phyloP scores from a whole-genome alignment of 2,797 vertebrate species.

The Sylvia borin region DNA sequence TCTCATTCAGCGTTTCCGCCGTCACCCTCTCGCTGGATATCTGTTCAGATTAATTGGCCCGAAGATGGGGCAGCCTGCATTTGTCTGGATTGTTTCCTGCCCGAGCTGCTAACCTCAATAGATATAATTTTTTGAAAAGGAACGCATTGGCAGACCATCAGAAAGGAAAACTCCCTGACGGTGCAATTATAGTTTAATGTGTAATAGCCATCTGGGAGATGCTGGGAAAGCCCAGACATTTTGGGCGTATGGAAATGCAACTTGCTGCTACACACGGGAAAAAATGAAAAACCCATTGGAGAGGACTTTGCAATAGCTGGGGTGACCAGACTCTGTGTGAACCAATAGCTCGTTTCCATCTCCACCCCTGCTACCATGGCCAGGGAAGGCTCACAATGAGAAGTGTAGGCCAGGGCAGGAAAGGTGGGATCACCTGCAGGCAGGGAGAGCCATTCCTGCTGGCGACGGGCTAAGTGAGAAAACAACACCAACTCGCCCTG shows the following conservation, averaged over 20 bases:
- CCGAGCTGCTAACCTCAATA: conserved; percentile 9
- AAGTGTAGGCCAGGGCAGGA: not conserved
- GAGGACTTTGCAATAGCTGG: not conserved
- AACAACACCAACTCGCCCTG: not conserved
- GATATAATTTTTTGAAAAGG: conserved; percentile 12
- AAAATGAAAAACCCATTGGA: not conserved
- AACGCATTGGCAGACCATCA: conserved; percentile 19
- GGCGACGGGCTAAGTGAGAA: not conserved
- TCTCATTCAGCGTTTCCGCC: conserved; percentile 11
- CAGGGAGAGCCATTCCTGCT: not conserved
- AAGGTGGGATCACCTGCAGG: not conserved
- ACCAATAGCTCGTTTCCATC: not conserved
- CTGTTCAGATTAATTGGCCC: conserved; percentile 47
- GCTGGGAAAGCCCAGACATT: not conserved
- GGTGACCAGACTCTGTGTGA: not conserved
- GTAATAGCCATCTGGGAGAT: not conserved
- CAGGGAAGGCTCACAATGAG: not conserved
- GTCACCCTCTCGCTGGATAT: not conserved
- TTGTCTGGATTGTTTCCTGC: conserved; percentile 52
- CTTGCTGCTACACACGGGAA: not conserved
- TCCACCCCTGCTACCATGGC: accelerated
- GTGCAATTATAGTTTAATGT: conserved; percentile 26
- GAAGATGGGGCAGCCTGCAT: not conserved
- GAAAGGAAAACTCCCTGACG: conserved; percentile 41
- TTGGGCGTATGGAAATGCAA: not conserved